Evolutionary conservation across 2,113 vertebrate genomes (phyloP), one percentile per base, ranked within the genome.

Genomic region (Equus quagga): DNA sequence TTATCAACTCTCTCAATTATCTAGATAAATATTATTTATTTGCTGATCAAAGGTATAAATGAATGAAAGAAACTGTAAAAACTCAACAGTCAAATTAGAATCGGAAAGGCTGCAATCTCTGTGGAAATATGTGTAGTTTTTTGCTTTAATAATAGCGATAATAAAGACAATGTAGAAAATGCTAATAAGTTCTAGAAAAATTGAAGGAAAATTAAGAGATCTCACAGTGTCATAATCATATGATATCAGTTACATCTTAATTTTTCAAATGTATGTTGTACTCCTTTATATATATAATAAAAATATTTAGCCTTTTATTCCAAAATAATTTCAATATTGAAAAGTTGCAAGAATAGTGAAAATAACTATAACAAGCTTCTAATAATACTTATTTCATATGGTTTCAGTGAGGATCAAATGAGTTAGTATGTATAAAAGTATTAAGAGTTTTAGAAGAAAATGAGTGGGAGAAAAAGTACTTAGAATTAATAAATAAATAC

Each of bases 401-500:
- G n/a, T 75, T 67, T 79, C 73, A 65, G 12, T 96, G 51, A 86
- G 44, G 41, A 36, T 92, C 49, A 91, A 54, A n/a, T 85, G 75
- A 12, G 3, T 69, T 64, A 31, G 5, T 79, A 13, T 28, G 70
- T 41, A 7, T 54, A 62, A 87, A 87, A 82, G 18, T 92, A 15
- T 81, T 89, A 67, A 85, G 51, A 94, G 70, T 36, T 86, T 72
- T 78, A 82, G 54, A 92, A 83, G 41, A 19, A 92, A 94, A 41
- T 79, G 51, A 80, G 14, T 69, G 7, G 5, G 28, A 91, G 36
- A 80, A 80, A 83, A 84, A 54, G 19, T 73, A 10, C 58, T 91
- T 89, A 67, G 44, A 95, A 67, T 8, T 49, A 73, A 24, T 73
- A 73, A 73, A 24, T 73, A 73, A 83, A 79, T 64, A 54, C 18